Evolutionary conservation across 2,888 invertebrate genomes (phyloP).

Genomic region (Pecten maximus): DNA sequence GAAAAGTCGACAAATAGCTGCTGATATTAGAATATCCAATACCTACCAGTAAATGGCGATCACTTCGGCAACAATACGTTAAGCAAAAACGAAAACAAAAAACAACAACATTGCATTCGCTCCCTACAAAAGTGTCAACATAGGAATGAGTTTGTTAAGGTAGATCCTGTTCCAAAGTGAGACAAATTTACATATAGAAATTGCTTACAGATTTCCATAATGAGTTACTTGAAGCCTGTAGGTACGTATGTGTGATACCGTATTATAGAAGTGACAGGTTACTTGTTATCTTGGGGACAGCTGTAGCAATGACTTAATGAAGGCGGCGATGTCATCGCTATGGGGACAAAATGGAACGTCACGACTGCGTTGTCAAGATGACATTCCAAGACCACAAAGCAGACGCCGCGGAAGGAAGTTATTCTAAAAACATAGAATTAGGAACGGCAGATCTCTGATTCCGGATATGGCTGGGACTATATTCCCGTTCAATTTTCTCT

Average conservation of each 20-base stretch:
- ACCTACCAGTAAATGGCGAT: no score
- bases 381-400: not conserved
- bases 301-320: not conserved
- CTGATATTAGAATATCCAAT: no score
- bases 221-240: not conserved
- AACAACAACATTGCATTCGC: not conserved
- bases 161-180: not conserved
- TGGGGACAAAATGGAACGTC: not conserved
- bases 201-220: not conserved
- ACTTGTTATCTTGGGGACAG: not conserved
- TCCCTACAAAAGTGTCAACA: not conserved
- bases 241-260: not conserved
- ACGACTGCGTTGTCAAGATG: not conserved
- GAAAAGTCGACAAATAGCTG: no score
- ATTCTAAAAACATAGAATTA: constrained; percentile 15
- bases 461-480: not conserved
- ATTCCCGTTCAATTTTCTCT: not conserved
- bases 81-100: not conserved
- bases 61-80: no score
- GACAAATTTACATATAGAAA: not conserved
- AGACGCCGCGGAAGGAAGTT: constrained; percentile 4
- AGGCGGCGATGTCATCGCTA: not conserved
- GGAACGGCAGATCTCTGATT: not conserved
- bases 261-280: not conserved
- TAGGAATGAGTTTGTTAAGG: not conserved